phyloP scores from a whole-genome alignment of 64 coral and sea anemone genomes.

The Cladopsammia gracilis region DNA sequence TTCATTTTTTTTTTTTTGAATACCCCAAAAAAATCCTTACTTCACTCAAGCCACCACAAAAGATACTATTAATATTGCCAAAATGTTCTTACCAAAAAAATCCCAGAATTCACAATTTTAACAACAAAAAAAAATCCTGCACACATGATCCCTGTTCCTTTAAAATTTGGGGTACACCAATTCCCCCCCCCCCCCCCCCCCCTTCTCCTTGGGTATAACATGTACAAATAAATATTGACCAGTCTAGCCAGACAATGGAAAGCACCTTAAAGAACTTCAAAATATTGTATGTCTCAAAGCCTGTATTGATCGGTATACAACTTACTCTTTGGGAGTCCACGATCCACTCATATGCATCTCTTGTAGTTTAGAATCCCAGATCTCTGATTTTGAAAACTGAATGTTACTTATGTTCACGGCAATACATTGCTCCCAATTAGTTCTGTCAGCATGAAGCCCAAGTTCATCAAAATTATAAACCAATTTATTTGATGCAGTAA shows the following conservation, averaged over 20 bases:
- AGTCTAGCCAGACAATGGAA: not conserved
- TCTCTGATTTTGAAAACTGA: not conserved
- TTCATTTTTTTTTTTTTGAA: no score
- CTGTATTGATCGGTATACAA: not conserved
- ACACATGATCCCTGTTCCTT: no score
- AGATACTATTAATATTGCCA: no score
- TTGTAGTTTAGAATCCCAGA: slow-evolving; percentile 42
- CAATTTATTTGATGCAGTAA: slow-evolving; percentile 3
- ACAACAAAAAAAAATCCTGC: no score
- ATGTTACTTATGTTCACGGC: not conserved
- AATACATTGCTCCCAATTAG: slow-evolving; percentile 29
- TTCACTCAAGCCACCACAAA: no score
- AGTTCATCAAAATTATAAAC: slow-evolving; percentile 62
- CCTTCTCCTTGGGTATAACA: no score
- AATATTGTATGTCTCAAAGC: not conserved
- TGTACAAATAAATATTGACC: no score
- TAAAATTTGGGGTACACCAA: no score
- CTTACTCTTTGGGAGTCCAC: slow-evolving; percentile 18
- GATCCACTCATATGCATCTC: not conserved
- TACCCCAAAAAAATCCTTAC: no score
- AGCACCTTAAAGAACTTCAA: not conserved
- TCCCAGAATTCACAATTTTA: no score
- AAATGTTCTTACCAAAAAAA: no score
- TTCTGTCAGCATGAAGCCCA: slow-evolving; percentile 32
- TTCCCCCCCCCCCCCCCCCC: no score